Percentiles rank a stretch among this genome's conserved stretches.
These are phyloP conservation scores for Tetropium fuscum DNA, from an alignment of 2,888 invertebrate species.

Conservation along the genomic window DNA sequence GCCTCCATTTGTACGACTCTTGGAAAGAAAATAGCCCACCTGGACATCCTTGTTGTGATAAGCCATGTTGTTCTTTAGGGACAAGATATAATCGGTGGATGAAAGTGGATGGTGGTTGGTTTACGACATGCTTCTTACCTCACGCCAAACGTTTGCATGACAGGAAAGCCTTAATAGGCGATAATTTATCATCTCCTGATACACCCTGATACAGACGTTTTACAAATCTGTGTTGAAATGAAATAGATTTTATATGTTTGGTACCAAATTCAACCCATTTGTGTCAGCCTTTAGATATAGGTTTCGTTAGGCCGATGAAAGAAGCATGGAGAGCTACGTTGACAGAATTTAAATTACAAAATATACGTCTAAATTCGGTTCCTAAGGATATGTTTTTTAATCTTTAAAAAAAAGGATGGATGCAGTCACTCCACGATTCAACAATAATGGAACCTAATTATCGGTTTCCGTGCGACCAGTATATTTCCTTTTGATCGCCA, in stretches of 20 bases:
- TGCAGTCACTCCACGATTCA: too few species aligned
- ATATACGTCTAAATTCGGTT: too few species aligned
- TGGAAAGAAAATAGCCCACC: slow-evolving; percentile 60
- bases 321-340: slow-evolving; percentile 1
- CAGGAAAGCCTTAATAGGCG: slow-evolving; percentile 24
- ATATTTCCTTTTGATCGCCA: neutral
- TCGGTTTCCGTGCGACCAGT: neutral
- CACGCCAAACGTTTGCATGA: slow-evolving; percentile 24
- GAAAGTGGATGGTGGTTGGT: slow-evolving; percentile 54
- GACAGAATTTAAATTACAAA: neutral
- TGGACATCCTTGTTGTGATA: slow-evolving; percentile 39
- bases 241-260: slow-evolving; percentile 54
- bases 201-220: slow-evolving; percentile 28
- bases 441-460: too few species aligned
- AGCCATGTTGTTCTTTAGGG: slow-evolving; percentile 39
- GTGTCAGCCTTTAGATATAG: slow-evolving; percentile 12
- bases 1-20: slow-evolving; percentile 48
- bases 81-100: slow-evolving; percentile 56
- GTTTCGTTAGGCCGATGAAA: slow-evolving; percentile 1
- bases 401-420: too few species aligned
- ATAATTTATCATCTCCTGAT: slow-evolving; percentile 28
- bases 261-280: slow-evolving; percentile 32
- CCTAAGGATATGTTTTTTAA: too few species aligned
- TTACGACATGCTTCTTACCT: slow-evolving; percentile 23
- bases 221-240: slow-evolving; percentile 48